These are phyloP conservation scores for Leptoteleia sp. DNA, from an alignment of 1,140 invertebrate genomes.

Conservation along the genomic window DNA sequence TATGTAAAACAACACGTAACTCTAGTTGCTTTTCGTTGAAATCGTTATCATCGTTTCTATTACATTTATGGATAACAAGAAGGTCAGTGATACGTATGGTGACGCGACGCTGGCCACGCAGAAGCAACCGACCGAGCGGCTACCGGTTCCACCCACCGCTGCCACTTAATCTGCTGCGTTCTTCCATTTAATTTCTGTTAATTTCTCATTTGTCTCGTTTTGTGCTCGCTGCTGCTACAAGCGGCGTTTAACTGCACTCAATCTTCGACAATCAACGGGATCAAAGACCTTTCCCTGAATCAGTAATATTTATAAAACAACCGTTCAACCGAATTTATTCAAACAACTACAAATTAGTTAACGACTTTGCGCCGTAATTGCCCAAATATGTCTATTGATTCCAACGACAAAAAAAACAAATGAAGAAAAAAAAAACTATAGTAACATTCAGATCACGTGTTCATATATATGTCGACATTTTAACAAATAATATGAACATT, in stretches of 20 bases:
- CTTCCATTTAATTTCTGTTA: conserved; percentile 66
- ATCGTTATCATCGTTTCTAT: conserved; percentile 54
- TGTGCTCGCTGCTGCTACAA: conserved; percentile 44
- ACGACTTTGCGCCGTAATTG: conserved; percentile 3
- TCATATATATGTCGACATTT: no score
- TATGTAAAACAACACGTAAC: conserved; percentile 46
- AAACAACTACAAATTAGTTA: not conserved
- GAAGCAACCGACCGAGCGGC: conserved; percentile 27
- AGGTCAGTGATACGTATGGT: conserved; percentile 73
- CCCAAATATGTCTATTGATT: not conserved
- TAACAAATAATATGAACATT: no score
- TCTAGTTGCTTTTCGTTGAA: conserved; percentile 27
- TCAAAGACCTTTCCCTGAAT: conserved; percentile 62
- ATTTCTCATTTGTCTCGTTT: conserved; percentile 67
- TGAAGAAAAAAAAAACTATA: no score
- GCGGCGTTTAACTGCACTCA: conserved; percentile 42
- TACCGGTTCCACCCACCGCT: conserved; percentile 66
- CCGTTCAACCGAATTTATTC: conserved; percentile 9
- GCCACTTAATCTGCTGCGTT: conserved; percentile 58
- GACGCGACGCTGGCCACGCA: conserved; percentile 31
- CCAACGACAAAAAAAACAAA: no score
- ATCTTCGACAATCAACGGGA: conserved; percentile 54
- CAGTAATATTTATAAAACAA: conserved; percentile 30
- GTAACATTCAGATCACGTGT: no score
- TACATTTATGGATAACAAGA: conserved; percentile 67